Conservation (phyloP, 2,113 vertebrate genomes). For the Spea multiplicata region DNA sequence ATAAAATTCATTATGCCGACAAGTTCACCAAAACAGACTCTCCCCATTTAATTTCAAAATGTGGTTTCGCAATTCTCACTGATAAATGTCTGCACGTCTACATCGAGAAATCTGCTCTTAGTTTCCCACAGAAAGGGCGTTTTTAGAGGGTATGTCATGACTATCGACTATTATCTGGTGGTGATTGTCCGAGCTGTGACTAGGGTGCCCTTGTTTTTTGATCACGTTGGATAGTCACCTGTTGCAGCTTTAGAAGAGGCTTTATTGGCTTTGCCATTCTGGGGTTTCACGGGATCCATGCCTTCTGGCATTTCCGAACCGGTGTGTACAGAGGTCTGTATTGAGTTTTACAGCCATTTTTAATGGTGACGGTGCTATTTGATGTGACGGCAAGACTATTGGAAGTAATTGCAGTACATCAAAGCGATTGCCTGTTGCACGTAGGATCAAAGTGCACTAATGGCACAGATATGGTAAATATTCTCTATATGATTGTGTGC, state of each 20-base stretch:
- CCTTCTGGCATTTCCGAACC: not conserved
- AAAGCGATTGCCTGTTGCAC: constrained; percentile 8
- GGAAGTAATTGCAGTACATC: constrained; percentile 19
- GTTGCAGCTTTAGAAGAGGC: too few relatives aligned
- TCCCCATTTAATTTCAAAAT: not conserved
- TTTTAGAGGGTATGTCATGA: too few relatives aligned
- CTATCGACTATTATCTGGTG: too few relatives aligned
- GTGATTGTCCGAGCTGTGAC: too few relatives aligned
- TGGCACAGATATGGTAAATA: constrained; percentile 3
- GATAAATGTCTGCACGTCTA: too few relatives aligned
- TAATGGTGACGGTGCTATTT: constrained; percentile 21
- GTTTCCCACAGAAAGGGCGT: too few relatives aligned
- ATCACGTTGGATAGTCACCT: too few relatives aligned
- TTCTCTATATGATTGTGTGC: not conserved
- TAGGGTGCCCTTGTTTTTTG: too few relatives aligned
- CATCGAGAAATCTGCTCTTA: too few relatives aligned
- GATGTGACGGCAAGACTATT: constrained; percentile 19
- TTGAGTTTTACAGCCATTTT: not conserved
- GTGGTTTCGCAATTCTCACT: too few relatives aligned
- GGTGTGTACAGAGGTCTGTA: not conserved
- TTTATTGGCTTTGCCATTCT: too few relatives aligned
- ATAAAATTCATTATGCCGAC: not conserved
- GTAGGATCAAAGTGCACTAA: constrained; percentile 7
- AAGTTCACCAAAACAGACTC: not conserved
- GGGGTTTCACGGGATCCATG: not conserved